Percentiles rank a stretch among this genome's conserved stretches.
Conservation (phyloP, 53 echinoderm and acorn worm species). For the Pentamera pediparva region DNA sequence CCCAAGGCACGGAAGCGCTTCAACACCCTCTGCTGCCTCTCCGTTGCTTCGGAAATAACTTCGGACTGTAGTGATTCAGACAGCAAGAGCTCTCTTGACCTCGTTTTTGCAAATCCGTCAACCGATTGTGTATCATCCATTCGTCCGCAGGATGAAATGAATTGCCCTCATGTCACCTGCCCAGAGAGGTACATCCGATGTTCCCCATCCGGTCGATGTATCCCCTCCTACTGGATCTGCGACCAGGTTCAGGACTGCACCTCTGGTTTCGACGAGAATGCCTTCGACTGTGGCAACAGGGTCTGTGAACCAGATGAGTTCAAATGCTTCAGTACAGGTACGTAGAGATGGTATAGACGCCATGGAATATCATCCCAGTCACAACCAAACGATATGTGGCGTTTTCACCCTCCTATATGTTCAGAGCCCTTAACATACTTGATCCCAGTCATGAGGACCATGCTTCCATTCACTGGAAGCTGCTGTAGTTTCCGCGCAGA, state of each 20-base stretch:
- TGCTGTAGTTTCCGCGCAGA: no score
- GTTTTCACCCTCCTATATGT: no score
- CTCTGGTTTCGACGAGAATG: slow-evolving; percentile 12
- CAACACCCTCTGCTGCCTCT: no score
- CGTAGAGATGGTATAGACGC: background rate
- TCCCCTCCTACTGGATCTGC: slow-evolving; percentile 26
- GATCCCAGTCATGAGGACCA: no score
- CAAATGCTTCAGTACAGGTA: slow-evolving; percentile 20
- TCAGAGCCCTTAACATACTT: no score
- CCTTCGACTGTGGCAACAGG: background rate
- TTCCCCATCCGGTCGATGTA: slow-evolving; percentile 14
- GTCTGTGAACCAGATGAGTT: background rate
- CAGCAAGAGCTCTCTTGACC: no score
- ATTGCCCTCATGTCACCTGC: slow-evolving; percentile 19
- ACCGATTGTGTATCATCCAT: no score
- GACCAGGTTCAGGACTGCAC: slow-evolving; percentile 23
- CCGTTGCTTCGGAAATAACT: no score
- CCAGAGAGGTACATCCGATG: slow-evolving; percentile 19
- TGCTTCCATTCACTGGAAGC: no score
- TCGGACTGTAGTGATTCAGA: no score
- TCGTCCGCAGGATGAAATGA: slow-evolving; percentile 51
- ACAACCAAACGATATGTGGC: background rate
- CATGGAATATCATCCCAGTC: background rate
- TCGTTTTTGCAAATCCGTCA: no score
- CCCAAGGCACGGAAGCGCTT: no score